Evolutionary conservation across 2,113 vertebrate species (phyloP).

Genomic region (Puntigrus tetrazona): DNA sequence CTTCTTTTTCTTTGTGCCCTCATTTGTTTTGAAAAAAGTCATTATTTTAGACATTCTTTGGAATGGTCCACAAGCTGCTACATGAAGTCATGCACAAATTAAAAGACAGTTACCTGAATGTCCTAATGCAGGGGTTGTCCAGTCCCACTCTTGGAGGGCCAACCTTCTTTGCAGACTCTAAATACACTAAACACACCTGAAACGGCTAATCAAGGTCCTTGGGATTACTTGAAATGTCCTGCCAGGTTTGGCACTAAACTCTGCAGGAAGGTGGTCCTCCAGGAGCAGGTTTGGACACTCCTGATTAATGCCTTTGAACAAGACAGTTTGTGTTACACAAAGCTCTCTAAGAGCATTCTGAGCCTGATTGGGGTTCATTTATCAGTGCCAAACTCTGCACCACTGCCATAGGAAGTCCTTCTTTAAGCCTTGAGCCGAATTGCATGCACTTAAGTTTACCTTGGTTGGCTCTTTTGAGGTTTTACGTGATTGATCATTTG

Average conservation of each 20-base stretch:
- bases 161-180: not conserved
- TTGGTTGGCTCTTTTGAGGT: not conserved
- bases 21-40: slow-evolving; percentile 57
- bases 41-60: slow-evolving; percentile 47
- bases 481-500: slow-evolving; percentile 1
- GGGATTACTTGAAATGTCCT: slow-evolving; percentile 1
- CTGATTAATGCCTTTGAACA: slow-evolving; percentile 27
- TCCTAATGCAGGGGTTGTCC: slow-evolving; percentile 29
- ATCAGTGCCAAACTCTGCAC: slow-evolving; percentile 51
- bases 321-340: slow-evolving; percentile 17
- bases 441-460: slow-evolving; percentile 43
- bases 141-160: not conserved
- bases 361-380: slow-evolving; percentile 33
- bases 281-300: not conserved
- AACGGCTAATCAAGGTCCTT: not conserved
- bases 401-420: slow-evolving; percentile 42
- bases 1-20: slow-evolving; percentile 29
- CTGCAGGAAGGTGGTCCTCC: not conserved
- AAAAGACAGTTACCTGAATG: slow-evolving; percentile 28
- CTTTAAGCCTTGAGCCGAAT: slow-evolving; percentile 26
- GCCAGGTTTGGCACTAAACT: not conserved
- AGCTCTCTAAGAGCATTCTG: not conserved
- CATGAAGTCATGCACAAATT: slow-evolving; percentile 65
- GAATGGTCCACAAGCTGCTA: slow-evolving; percentile 71
- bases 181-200: not conserved